Conservation (phyloP, 2,888 invertebrate genomes). For the Siphlonurus alternatus region DNA sequence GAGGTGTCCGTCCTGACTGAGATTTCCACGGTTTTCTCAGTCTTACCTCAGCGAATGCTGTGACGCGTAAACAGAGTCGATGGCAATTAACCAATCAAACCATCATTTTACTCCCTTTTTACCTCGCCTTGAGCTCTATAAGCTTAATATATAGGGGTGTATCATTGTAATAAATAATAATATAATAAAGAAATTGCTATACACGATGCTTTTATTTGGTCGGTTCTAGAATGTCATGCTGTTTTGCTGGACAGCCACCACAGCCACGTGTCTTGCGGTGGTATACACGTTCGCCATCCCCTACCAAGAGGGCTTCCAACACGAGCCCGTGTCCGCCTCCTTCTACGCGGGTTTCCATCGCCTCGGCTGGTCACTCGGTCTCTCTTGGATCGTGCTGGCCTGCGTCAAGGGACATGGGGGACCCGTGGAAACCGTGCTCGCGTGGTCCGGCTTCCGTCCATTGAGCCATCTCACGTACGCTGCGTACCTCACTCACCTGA, state of each 20-base stretch:
- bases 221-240: no score
- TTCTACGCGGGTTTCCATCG: constrained; percentile 47
- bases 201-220: no score
- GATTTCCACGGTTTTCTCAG: no score
- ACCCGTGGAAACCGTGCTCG: not conserved
- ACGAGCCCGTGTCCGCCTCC: constrained; percentile 39
- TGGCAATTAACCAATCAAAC: no score
- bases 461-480: not conserved
- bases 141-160: no score
- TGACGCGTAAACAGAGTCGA: no score
- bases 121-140: no score
- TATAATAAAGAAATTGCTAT: no score
- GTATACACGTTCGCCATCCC: constrained; percentile 44
- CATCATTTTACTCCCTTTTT: no score
- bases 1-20: no score
- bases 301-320: constrained; percentile 37
- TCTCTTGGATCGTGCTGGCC: constrained; percentile 46
- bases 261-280: constrained; percentile 29
- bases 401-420: constrained; percentile 45
- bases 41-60: no score
- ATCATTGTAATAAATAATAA: no score
- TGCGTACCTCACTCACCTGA: not conserved
- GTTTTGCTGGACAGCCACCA: constrained; percentile 21
- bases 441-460: not conserved
- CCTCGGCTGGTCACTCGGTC: constrained; percentile 47